These are phyloP conservation scores for Chlorocebus sabaeus DNA, from an alignment of 2,113 vertebrate species.

Conservation along the genomic window DNA sequence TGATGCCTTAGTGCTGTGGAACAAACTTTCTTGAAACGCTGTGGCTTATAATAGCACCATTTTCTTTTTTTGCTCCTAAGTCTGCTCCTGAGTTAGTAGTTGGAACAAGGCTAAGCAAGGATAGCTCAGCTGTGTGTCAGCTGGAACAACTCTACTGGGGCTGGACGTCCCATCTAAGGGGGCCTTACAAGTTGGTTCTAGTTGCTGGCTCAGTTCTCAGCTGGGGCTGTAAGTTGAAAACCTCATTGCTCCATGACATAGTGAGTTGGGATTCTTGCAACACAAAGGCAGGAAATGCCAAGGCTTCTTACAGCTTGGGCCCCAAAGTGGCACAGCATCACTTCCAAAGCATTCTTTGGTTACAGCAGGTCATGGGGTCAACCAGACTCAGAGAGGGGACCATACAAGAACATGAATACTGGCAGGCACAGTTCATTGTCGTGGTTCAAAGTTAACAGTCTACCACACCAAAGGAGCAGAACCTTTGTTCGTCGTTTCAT, in stretches of 20 bases:
- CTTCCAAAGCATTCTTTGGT: background rate
- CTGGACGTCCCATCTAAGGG: background rate
- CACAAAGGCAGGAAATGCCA: background rate
- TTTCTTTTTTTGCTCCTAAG: background rate
- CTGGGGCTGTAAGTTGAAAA: background rate
- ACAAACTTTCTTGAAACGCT: background rate
- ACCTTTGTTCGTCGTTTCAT: background rate
- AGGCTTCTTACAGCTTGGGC: background rate
- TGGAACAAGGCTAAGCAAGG: background rate
- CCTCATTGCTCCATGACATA: background rate
- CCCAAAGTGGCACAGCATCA: background rate
- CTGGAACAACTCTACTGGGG: background rate
- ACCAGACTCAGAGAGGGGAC: background rate
- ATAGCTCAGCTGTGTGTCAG: background rate
- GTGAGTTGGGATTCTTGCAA: background rate
- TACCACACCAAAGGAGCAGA: background rate
- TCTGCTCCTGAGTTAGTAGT: background rate
- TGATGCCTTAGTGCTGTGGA: background rate
- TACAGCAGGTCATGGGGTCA: background rate
- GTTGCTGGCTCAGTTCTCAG: background rate
- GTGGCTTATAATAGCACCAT: background rate
- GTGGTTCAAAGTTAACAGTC: background rate
- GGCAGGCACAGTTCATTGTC: background rate
- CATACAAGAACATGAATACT: rapidly evolving
- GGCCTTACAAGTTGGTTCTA: background rate